These are phyloP conservation scores for Galerucella pusilla DNA, from an alignment of 2,888 invertebrate species.

Conservation along the genomic window DNA sequence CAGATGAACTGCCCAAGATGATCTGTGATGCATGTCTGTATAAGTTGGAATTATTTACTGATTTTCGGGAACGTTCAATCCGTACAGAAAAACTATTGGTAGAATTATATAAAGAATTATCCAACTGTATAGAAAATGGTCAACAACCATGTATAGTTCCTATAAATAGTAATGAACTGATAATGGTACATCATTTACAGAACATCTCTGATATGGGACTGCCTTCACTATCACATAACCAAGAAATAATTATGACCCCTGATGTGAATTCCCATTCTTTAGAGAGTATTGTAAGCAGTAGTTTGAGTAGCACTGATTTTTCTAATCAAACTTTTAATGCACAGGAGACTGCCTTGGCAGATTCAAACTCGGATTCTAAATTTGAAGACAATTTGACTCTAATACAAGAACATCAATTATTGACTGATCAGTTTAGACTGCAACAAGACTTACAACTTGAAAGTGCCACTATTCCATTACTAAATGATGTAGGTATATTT, in stretches of 20 bases:
- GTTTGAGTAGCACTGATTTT: slow-evolving; percentile 58
- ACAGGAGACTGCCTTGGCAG: slow-evolving; percentile 54
- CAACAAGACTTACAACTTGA: slow-evolving; percentile 50
- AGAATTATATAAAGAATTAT: slow-evolving; percentile 60
- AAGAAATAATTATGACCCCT: slow-evolving; percentile 59
- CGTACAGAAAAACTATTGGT: slow-evolving; percentile 68
- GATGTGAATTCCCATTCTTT: slow-evolving; percentile 57
- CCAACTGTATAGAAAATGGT: slow-evolving; percentile 35
- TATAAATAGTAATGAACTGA: slow-evolving; percentile 52
- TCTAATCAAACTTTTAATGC: slow-evolving; percentile 58
- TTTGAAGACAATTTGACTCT: slow-evolving; percentile 57
- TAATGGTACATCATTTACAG: slow-evolving; percentile 59
- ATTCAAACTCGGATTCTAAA: slow-evolving; percentile 49
- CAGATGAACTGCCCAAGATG: slow-evolving; percentile 70
- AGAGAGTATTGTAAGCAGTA: slow-evolving; percentile 59
- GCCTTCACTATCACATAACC: slow-evolving; percentile 55
- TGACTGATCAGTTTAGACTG: slow-evolving; percentile 54
- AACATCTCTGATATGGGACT: slow-evolving; percentile 59
- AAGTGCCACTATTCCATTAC: slow-evolving; percentile 32
- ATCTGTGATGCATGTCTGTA: slow-evolving; percentile 70
- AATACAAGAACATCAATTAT: slow-evolving; percentile 57
- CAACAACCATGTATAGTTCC: slow-evolving; percentile 45
- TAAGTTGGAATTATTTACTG: slow-evolving; percentile 69
- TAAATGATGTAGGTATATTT: slow-evolving; percentile 39
- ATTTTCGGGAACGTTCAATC: slow-evolving; percentile 69